Evolutionary conservation across 2,888 invertebrate genomes (phyloP).

Genomic region (Elysia crispata): DNA sequence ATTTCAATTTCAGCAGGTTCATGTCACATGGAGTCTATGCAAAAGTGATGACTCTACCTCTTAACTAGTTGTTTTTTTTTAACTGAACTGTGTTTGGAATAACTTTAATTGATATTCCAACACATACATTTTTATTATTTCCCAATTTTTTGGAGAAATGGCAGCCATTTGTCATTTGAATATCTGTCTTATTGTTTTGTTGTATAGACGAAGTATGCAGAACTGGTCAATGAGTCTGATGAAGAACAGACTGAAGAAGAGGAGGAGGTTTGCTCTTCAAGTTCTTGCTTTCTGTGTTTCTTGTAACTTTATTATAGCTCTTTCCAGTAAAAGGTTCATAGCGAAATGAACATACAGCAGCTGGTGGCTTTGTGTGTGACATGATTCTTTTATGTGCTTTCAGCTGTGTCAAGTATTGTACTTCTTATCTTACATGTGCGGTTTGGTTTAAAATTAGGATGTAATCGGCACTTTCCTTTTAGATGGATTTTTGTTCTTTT

Average conservation of each 20-base stretch:
- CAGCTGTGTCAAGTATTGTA: not conserved
- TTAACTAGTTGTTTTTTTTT: no score
- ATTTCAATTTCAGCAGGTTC: no score
- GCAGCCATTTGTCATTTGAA: no score
- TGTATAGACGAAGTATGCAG: constrained; percentile 48
- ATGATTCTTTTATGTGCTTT: not conserved
- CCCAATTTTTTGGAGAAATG: no score
- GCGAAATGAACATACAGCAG: no score
- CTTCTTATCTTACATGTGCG: not conserved
- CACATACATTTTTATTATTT: no score
- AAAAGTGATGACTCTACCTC: no score
- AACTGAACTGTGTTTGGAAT: no score
- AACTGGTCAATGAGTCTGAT: constrained; percentile 49
- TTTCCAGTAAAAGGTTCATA: no score
- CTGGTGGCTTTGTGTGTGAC: no score
- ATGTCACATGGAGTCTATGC: no score
- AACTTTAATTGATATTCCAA: no score
- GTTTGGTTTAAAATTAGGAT: not conserved
- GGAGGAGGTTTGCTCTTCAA: constrained; percentile 45
- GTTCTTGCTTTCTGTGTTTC: constrained; percentile 15
- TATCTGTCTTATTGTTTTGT: constrained; percentile 11
- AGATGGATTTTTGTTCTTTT: not conserved
- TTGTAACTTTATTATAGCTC: not conserved
- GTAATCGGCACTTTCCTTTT: not conserved
- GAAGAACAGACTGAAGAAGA: constrained; percentile 47